Percentiles rank a stretch among this genome's conserved stretches.
These are phyloP conservation scores for Holotrichia oblita DNA, from an alignment of 1,140 invertebrate genomes.

Conservation along the genomic window DNA sequence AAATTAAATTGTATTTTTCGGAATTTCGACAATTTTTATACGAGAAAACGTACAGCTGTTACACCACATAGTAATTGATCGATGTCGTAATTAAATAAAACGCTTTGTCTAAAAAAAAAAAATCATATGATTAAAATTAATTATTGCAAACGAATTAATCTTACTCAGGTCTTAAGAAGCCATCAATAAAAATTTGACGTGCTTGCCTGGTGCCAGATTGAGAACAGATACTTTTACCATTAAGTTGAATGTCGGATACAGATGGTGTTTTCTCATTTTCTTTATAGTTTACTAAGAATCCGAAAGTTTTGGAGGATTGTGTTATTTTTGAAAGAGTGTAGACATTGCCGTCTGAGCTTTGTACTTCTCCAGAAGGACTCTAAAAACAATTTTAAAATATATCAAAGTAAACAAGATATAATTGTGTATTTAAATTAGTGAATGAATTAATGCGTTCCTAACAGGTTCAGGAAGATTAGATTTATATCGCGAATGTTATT, in stretches of 20 bases:
- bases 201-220: not conserved
- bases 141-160: not conserved
- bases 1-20: not conserved
- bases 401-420: too few relatives aligned
- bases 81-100: not conserved
- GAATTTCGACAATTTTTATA: too few relatives aligned
- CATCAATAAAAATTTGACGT: not conserved
- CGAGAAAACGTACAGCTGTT: not conserved
- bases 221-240: constrained; percentile 2
- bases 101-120: not conserved
- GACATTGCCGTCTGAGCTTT: not conserved
- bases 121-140: not conserved
- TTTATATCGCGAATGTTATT: not conserved
- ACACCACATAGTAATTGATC: not conserved
- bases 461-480: too few relatives aligned
- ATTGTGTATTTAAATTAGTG: too few relatives aligned
- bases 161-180: not conserved
- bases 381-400: not conserved
- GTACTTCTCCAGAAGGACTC: not conserved
- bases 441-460: too few relatives aligned
- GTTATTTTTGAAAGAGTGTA: not conserved
- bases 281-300: not conserved
- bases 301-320: not conserved
- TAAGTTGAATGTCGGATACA: not conserved
- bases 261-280: not conserved